A percentile compares a stretch with the other conserved stretches of the same genome.
Evolutionary conservation across 92 coral and sea anemone species (phyloP).

Genomic region (Epizoanthus stellaris): DNA sequence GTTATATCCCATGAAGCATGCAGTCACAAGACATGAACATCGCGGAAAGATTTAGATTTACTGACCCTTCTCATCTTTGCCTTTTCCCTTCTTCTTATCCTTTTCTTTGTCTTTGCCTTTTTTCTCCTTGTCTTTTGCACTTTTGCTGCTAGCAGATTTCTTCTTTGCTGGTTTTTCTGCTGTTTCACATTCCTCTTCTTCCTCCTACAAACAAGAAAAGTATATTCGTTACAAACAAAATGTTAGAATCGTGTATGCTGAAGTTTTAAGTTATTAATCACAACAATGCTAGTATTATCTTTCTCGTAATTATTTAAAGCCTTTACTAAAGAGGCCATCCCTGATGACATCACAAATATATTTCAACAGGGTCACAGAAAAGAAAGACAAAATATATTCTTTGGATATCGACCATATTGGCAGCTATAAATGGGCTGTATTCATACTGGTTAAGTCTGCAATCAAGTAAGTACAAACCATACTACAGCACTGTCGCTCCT

Average conservation of each 20-base stretch:
- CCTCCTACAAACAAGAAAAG: constrained; percentile 41
- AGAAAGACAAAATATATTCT: too few relatives aligned
- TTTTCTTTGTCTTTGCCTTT: constrained; percentile 65
- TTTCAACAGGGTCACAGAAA: too few relatives aligned
- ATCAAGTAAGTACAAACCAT: too few relatives aligned
- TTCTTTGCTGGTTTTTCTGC: constrained; percentile 53
- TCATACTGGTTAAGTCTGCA: too few relatives aligned
- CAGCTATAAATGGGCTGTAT: too few relatives aligned
- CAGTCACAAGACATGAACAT: neutral
- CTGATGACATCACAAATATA: neutral
- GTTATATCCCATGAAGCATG: too few relatives aligned
- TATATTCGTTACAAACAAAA: neutral
- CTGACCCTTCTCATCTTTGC: constrained; percentile 45
- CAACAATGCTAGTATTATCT: neutral
- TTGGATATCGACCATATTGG: too few relatives aligned
- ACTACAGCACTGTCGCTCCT: too few relatives aligned
- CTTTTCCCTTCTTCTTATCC: constrained; percentile 63
- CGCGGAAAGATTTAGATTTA: neutral
- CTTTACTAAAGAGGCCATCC: neutral
- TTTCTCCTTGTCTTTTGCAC: constrained; percentile 49
- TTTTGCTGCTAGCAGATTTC: constrained; percentile 45
- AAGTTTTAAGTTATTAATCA: neutral
- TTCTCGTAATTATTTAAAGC: too few relatives aligned
- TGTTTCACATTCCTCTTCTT: constrained; percentile 81
- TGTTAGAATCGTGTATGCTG: neutral